Conservation (phyloP, 2,113 vertebrate genomes). For the Orycteropus afer region DNA sequence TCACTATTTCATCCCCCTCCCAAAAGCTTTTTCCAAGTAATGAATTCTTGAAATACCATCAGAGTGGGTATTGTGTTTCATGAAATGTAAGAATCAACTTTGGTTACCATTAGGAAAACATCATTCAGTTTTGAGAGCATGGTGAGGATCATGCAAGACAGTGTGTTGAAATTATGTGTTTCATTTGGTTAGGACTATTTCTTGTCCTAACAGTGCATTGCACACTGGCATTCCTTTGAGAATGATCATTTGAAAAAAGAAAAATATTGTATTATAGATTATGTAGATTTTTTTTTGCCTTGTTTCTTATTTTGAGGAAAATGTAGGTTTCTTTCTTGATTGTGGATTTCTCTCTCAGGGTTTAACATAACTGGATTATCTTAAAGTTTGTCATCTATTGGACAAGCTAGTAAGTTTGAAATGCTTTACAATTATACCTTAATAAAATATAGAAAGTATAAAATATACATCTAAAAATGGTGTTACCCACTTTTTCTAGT, state of each 20-base stretch:
- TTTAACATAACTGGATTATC: conserved; percentile 17
- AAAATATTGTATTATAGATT: conserved; percentile 22
- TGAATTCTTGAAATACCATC: conserved; percentile 74
- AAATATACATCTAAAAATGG: not conserved
- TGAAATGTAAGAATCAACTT: conserved; percentile 76
- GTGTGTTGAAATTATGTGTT: conserved; percentile 69
- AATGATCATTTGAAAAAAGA: conserved; percentile 33
- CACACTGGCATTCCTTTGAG: conserved; percentile 25
- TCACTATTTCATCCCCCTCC: not conserved
- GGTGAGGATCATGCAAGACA: conserved; percentile 64
- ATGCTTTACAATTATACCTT: conserved; percentile 20
- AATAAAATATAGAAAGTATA: conserved; percentile 9
- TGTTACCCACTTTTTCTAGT: not conserved
- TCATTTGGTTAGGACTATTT: conserved; percentile 50
- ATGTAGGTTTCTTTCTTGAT: not conserved
- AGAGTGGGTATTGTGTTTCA: conserved; percentile 71
- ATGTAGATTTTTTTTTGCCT: not conserved
- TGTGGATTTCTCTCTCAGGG: not conserved
- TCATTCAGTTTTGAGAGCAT: conserved; percentile 62
- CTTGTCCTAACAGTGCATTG: not conserved
- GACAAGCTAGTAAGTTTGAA: not conserved
- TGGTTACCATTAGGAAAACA: conserved; percentile 73
- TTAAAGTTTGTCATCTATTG: not conserved
- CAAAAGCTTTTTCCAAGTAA: conserved; percentile 60
- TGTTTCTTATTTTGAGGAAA: conserved; percentile 53